Percentiles rank a stretch among this genome's conserved stretches.
phyloP scores from a whole-genome alignment of 64 coral and sea anemone species.

The Dendronephthya gigantea region DNA sequence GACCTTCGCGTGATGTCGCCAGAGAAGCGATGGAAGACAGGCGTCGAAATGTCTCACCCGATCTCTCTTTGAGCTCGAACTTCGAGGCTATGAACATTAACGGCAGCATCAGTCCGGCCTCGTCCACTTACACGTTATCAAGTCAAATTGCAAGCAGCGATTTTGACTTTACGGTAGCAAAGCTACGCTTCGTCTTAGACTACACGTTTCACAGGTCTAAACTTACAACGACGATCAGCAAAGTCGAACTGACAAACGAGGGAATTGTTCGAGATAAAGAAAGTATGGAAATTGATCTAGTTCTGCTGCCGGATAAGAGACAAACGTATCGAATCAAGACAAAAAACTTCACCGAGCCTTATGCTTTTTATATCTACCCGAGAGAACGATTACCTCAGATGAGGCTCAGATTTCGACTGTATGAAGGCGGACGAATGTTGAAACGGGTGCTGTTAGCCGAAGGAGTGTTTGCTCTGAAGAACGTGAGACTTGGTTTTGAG shows the following conservation, averaged over 20 bases:
- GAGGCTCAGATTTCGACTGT: not conserved
- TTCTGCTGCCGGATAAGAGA: not conserved
- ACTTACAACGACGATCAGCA: not conserved
- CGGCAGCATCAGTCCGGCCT: not conserved
- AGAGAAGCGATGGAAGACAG: not conserved
- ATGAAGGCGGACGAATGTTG: not conserved
- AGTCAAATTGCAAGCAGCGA: not conserved
- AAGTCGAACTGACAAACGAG: conserved; percentile 7
- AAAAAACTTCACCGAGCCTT: not conserved
- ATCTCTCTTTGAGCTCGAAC: not conserved
- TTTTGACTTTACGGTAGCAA: not conserved
- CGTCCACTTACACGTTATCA: not conserved
- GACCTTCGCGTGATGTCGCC: not conserved
- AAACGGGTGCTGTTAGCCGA: not conserved
- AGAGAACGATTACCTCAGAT: not conserved
- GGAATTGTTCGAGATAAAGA: not conserved
- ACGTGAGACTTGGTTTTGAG: not conserved
- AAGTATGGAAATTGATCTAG: not conserved
- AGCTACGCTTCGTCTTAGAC: not conserved
- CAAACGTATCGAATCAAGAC: not conserved
- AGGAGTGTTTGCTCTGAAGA: conserved; percentile 1
- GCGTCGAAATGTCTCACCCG: not conserved
- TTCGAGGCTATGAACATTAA: not conserved
- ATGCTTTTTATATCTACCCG: not conserved
- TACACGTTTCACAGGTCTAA: conserved; percentile 1